Base-by-base conservation (phyloP, 1,140 invertebrate genomes). In the Chrysomallon squamiferum region DNA sequence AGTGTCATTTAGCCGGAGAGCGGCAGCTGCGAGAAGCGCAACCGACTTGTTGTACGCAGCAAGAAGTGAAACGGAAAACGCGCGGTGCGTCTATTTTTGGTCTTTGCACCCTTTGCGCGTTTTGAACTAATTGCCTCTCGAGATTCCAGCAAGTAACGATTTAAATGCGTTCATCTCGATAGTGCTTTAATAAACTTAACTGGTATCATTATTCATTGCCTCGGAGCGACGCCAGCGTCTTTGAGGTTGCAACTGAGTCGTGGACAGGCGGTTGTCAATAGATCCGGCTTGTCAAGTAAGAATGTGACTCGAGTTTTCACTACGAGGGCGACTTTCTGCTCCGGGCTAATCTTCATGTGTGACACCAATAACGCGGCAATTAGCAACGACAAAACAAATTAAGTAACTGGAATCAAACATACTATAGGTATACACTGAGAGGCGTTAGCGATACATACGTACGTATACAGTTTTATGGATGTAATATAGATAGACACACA, bases 181-280 rank as follows among this genome's bases (percentile, higher is more conserved):
- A 60, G 62, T 56, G 62, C 66, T 68, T 68, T 68, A 68, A 68
- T 68, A 63, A 58, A 68, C 59, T 68, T 68, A 68, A 35, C 60
- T 30, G 59, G 38, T 68, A 49, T 68, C 60, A 68, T 68, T 68
- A 63, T 54, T 54, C 50, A 54, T 54, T 54, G 50, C 50, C 50
- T 54, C 25, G 25, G 29, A 54, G 50, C 50, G 29, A 25, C 22
- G 50, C 25, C 18, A 20, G 29, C 22, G n/a, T 25, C 50, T 54
- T 27, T 22, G 15, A 15, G 25, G 25, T 22, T 30, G 50, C 13
- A 54, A 22, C 29, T n/a, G 50, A 22, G n/a, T 54, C 18, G 50
- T 27, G n/a, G 22, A 18, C 50, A 25, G 13, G n/a, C 29, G 50
- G 50, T 25, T 30, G 13, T 25, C 50, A 30, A 27, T 30, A n/a